Conservation (phyloP, 2,113 vertebrate species). For the Pygoscelis adeliae region DNA sequence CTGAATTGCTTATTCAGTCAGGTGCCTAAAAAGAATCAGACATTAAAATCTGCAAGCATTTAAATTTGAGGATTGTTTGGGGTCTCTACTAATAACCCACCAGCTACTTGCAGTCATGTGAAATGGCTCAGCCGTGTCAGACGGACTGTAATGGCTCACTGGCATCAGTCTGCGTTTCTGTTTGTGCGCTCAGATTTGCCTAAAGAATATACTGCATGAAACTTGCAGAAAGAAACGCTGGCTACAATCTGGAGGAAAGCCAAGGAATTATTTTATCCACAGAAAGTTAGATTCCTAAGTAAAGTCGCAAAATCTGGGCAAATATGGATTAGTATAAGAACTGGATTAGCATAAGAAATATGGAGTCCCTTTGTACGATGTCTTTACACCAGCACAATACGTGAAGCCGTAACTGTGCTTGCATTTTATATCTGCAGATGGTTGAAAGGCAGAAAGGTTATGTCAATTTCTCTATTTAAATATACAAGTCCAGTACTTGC, state of each 20-base stretch:
- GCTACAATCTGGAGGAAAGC: neutral
- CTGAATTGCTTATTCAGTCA: neutral
- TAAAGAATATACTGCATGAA: neutral
- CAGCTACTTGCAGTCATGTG: constrained; percentile 29
- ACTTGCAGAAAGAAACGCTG: neutral
- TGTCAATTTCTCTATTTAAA: constrained; percentile 25
- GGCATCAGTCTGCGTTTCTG: neutral
- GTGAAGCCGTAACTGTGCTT: constrained; percentile 19
- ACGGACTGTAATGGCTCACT: neutral
- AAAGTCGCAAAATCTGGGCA: constrained; percentile 10
- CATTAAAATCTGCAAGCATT: constrained; percentile 19
- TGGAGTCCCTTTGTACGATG: neutral
- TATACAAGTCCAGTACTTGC: neutral
- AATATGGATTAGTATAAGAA: neutral
- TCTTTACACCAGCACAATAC: neutral
- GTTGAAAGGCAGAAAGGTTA: constrained; percentile 38
- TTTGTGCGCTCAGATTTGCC: neutral
- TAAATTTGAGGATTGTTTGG: neutral
- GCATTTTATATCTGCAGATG: neutral
- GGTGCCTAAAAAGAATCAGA: constrained; percentile 6
- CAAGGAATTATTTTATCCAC: constrained; percentile 9
- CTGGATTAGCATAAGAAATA: constrained; percentile 21
- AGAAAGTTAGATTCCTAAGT: constrained; percentile 8
- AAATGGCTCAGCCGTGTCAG: constrained; percentile 31
- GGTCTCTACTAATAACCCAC: neutral